Evolutionary conservation across 2,888 invertebrate species (phyloP).

Genomic region (Heteromyza rotundicornis): DNA sequence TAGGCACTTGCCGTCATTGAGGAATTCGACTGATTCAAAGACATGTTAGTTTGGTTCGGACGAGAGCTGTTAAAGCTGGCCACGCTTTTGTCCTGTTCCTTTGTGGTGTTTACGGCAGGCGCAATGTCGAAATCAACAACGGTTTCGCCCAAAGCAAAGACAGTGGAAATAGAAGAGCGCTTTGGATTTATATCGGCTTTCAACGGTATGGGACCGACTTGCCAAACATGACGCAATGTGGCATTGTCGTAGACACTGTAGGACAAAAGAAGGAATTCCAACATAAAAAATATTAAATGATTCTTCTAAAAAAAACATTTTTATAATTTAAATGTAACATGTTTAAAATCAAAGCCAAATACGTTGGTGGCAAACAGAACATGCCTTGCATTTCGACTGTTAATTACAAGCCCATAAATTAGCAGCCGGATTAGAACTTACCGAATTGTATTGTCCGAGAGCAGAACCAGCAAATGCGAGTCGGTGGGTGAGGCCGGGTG

Average conservation of each 20-base stretch:
- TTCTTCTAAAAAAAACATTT: neutral
- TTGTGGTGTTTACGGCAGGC: slow-evolving; percentile 57
- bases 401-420: slow-evolving; percentile 24
- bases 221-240: slow-evolving; percentile 64
- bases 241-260: slow-evolving; percentile 59
- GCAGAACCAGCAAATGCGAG: slow-evolving; percentile 78
- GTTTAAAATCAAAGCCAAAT: too few relatives aligned
- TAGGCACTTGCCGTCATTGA: too few relatives aligned
- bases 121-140: slow-evolving; percentile 88
- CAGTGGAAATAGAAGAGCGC: slow-evolving; percentile 40
- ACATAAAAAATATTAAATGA: too few relatives aligned
- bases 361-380: neutral
- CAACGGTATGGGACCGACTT: slow-evolving; percentile 63
- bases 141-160: slow-evolving; percentile 77
- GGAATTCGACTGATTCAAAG: too few relatives aligned
- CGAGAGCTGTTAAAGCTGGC: neutral
- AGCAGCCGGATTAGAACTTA: slow-evolving; percentile 54
- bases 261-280: too few relatives aligned
- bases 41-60: neutral
- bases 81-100: neutral
- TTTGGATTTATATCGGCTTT: slow-evolving; percentile 36
- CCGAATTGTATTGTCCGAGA: slow-evolving; percentile 87
- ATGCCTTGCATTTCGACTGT: too few relatives aligned
- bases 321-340: neutral
- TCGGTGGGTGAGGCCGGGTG: slow-evolving; percentile 82